These are phyloP conservation scores for Kryptolebias marmoratus DNA, from an alignment of 2,113 vertebrate species.

Conservation along the genomic window DNA sequence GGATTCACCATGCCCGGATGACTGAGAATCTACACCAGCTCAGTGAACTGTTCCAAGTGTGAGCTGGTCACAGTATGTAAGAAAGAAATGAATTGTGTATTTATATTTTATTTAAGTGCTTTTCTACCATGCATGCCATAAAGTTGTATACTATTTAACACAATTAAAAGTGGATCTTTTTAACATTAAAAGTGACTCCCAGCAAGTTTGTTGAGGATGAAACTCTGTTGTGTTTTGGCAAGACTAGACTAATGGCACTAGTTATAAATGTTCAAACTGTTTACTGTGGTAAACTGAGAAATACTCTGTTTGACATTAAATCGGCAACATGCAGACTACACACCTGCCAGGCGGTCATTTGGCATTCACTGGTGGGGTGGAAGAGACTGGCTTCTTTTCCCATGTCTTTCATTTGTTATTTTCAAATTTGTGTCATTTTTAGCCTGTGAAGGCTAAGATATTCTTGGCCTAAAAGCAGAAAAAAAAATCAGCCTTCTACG, in stretches of 20 bases:
- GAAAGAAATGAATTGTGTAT: constrained; percentile 59
- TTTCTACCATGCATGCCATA: constrained; percentile 68
- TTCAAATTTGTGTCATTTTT: background rate
- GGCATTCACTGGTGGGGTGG: background rate
- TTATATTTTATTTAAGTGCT: constrained; percentile 78
- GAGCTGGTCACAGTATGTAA: constrained; percentile 32
- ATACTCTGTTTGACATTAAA: constrained; percentile 20
- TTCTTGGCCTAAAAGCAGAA: background rate
- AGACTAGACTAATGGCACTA: constrained; percentile 1
- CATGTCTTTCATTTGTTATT: constrained; percentile 1
- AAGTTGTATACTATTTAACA: constrained; percentile 64
- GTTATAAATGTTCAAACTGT: constrained; percentile 21
- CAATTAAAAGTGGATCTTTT: constrained; percentile 57
- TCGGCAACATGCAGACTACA: constrained; percentile 21
- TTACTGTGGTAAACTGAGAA: constrained; percentile 28
- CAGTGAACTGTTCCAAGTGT: constrained; percentile 15
- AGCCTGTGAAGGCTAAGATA: background rate
- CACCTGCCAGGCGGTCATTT: constrained; percentile 18
- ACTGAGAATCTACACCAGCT: constrained; percentile 3
- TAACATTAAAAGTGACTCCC: constrained; percentile 22
- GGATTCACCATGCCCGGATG: too few relatives aligned
- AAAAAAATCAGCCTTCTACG: background rate
- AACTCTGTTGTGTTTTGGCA: background rate
- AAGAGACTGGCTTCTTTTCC: background rate
- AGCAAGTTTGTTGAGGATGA: background rate